Base-by-base conservation (phyloP, 2,797 vertebrate genomes). In the Myripristis murdjan region DNA sequence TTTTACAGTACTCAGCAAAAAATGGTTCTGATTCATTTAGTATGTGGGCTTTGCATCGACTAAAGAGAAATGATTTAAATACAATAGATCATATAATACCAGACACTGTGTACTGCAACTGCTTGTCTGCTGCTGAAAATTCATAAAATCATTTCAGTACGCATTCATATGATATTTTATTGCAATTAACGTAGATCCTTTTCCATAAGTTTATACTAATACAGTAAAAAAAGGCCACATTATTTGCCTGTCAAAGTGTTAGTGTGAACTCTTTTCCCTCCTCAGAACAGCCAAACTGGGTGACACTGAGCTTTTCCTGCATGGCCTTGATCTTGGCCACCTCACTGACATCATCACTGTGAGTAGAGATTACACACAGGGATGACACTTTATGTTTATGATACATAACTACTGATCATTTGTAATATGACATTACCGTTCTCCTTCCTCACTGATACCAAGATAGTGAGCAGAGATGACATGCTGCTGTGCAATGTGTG, bases 261-360 rank as follows among this genome's bases (percentile, higher is more conserved):
- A 18, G 41, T 4, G 23, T 73, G 20, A 70, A 49, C 12, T 88
- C 28, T 83, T 44, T 85, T 6, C 20, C 87, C 73, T 91, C 6
- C 74, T 51, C 90, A 98, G 96, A 82, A 92, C 73, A 16, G 87
- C 35, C 77, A 93, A 93, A 81, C 51, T 95, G 53, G 91, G 93
- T 89, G 97, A 96, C 55, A 63, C 97, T 55, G 95, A 96, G 79
- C 87, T 99, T 62, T 92, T 99, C 89, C 95, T 99, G 37, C 94
- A 96, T 53, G 97, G 97, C 37, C 92, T 99, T 54, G 93, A 92
- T 68, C 94, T 99, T 62, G 95, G 95, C 79, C 85, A 96, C 79
- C 85, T 98, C 67, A 63, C 82, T 43, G 94, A 95, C 74, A 79
- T 95, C 68, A 78, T 99, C 75, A 59, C 67, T 49, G 93, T 95